Evolutionary conservation across 1,140 invertebrate species (phyloP).

Genomic region (Cephus cinctus): DNA sequence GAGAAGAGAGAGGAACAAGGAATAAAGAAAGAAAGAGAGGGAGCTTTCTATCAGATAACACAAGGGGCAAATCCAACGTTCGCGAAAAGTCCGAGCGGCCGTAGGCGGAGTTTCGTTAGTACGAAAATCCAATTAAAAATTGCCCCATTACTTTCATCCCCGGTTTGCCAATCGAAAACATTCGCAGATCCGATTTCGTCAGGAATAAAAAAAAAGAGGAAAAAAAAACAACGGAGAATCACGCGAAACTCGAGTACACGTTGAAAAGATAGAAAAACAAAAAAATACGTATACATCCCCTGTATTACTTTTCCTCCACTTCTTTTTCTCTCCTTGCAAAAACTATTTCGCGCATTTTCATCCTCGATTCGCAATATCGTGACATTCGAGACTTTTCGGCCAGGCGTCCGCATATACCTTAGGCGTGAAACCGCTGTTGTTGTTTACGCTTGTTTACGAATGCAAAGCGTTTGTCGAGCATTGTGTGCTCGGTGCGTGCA

Average conservation of each 20-base stretch:
- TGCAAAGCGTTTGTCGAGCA: constrained; percentile 55
- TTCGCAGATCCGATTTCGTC: too few species aligned
- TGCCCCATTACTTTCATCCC: background rate
- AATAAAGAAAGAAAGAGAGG: background rate
- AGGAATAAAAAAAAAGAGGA: too few species aligned
- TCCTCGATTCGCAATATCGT: background rate
- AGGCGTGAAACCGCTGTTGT: constrained; percentile 50
- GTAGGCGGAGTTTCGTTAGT: background rate
- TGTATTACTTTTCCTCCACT: background rate
- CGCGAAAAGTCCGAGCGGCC: background rate
- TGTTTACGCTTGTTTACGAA: constrained; percentile 56
- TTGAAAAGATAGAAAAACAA: too few species aligned
- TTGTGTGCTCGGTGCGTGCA: constrained; percentile 45
- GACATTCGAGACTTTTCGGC: too few species aligned
- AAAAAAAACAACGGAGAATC: too few species aligned
- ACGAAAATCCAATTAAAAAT: constrained; percentile 4
- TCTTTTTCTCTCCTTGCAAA: background rate
- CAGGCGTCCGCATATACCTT: background rate
- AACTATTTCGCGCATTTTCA: background rate
- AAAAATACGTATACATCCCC: background rate
- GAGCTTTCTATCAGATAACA: constrained; percentile 2
- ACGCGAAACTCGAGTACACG: background rate
- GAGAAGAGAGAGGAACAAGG: background rate
- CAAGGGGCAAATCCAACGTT: background rate
- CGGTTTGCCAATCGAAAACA: background rate